Evolutionary conservation across 2,797 vertebrate species (phyloP).

Genomic region (Xyrichtys novacula): DNA sequence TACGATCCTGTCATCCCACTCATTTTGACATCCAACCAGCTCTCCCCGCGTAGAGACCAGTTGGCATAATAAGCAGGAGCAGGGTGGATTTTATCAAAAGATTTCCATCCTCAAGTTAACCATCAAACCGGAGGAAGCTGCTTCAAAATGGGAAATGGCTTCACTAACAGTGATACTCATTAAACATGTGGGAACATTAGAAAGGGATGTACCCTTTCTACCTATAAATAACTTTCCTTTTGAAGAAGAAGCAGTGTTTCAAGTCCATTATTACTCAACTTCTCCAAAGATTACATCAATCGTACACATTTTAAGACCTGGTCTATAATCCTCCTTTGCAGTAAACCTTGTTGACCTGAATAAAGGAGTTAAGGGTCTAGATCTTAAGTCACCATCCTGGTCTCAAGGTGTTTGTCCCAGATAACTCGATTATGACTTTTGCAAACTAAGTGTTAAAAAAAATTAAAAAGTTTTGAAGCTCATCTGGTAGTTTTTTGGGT

Average conservation of each 20-base stretch:
- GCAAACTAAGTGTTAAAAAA: not conserved
- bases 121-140: too few relatives aligned
- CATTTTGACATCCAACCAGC: constrained; percentile 14
- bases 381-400: not conserved
- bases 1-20: not conserved
- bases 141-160: too few relatives aligned
- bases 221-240: not conserved
- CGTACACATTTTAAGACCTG: not conserved
- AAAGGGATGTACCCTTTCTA: not conserved
- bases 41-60: constrained; percentile 27
- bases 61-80: not conserved
- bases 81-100: too few relatives aligned
- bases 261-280: not conserved
- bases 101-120: not conserved
- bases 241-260: too few relatives aligned
- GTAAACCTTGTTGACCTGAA: not conserved
- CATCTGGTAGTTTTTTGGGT: not conserved
- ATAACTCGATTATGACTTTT: constrained; percentile 9
- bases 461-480: too few relatives aligned
- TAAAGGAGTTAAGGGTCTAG: constrained; percentile 4
- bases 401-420: constrained; percentile 1
- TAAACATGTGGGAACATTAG: not conserved
- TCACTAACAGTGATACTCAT: too few relatives aligned
- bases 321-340: not conserved
- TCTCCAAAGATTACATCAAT: not conserved